Base-by-base conservation (phyloP, 2,797 vertebrate genomes). In the Coregonus suidteri region DNA sequence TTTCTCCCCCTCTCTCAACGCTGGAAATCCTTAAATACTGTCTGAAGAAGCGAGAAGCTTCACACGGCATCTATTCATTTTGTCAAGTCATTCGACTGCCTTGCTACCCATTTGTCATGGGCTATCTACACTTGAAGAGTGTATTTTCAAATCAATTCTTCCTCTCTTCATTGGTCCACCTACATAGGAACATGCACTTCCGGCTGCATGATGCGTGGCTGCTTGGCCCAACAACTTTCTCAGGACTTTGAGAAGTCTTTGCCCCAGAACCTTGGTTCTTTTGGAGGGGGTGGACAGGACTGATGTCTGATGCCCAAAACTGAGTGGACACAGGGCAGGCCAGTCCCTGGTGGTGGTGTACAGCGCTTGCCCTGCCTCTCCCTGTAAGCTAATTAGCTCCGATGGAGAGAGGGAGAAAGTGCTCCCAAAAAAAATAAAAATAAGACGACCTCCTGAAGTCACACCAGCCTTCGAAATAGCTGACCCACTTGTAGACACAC, bases 401-500 rank as follows among this genome's bases (percentile, higher is more conserved):
- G 85, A 73, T 88, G 4, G n/a, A 73, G 81, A 62, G 88, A 88
- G 84, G 78, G 85, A 86, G 83, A 89, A 87, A 78, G 78, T 20
- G 82, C 80, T 90, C 85, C 81, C 25, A 87, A 79, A 93, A 91
- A 90, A 81, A 76, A 80, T 16, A 18, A 77, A 47, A 74, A 67
- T 14, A 56, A 62, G 71, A 87, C 82, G 81, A 90, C 69, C 91
- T 94, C 83, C 85, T 84, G 81, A 90, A 91, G 93, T 90, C 87
- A 87, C 83, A 81, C 91, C 88, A 87, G 90, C 89, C 9, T 66
- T 88, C 88, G 92, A 95, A 95, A 95, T 95, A 95, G 93, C 92
- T 95, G 95, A 88, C 95, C 93, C 92, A 96, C 92, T 96, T 96
- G 91, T 91, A 91, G 93, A 92, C 85, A 93, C 90, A 90, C 88